Conservation (phyloP, 1,140 invertebrate genomes). For the Pristionchus pacificus region DNA sequence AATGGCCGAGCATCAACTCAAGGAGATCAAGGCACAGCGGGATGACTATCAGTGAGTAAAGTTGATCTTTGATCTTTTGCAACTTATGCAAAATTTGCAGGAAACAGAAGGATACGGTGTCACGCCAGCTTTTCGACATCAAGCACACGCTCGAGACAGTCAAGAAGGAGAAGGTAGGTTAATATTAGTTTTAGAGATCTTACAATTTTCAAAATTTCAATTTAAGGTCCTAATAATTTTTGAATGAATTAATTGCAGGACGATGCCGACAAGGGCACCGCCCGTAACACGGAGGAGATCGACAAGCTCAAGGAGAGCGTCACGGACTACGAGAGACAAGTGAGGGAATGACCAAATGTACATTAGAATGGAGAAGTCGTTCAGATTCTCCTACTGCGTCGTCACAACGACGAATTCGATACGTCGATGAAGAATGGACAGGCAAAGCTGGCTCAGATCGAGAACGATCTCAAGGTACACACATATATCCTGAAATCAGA, state of each 20-base stretch:
- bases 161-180: conserved; percentile 29
- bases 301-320: conserved; percentile 47
- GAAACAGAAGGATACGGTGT: conserved; percentile 51
- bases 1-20: conserved; percentile 46
- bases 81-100: conserved; percentile 29
- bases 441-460: conserved; percentile 44
- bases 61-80: background rate
- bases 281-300: conserved; percentile 45
- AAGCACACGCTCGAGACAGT: conserved; percentile 43
- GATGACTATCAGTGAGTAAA: conserved; percentile 47
- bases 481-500: too few species aligned
- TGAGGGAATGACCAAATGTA: background rate
- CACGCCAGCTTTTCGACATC: conserved; percentile 45
- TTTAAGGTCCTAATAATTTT: too few species aligned
- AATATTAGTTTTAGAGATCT: too few species aligned
- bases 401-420: conserved; percentile 55
- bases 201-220: too few species aligned
- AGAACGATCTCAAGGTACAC: conserved; percentile 44
- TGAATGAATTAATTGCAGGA: too few species aligned
- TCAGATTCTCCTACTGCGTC: conserved; percentile 48
- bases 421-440: conserved; percentile 52
- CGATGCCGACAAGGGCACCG: conserved; percentile 34
- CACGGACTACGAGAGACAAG: conserved; percentile 46
- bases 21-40: conserved; percentile 51
- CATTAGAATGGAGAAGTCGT: background rate